A percentile compares a stretch with the other conserved stretches of the same genome.
phyloP scores from a whole-genome alignment of 1,140 invertebrate genomes.

The Melanaphis sacchari region DNA sequence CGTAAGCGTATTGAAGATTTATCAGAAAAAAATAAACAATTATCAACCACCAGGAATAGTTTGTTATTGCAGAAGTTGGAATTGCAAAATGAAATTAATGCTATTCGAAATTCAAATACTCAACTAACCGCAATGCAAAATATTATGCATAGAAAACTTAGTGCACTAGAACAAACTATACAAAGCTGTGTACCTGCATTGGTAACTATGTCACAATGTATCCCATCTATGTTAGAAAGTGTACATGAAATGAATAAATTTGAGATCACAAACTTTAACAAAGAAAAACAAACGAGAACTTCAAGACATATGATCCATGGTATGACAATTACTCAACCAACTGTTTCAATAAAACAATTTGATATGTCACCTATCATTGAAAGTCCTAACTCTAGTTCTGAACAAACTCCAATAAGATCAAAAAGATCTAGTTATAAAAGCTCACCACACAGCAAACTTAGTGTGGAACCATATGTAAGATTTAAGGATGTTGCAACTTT shows the following conservation, averaged over 20 bases:
- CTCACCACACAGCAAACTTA: slow-evolving; percentile 22
- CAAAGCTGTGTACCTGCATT: slow-evolving; percentile 26
- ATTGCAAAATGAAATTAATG: not conserved
- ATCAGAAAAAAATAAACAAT: slow-evolving; percentile 19
- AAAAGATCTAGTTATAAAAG: slow-evolving; percentile 14
- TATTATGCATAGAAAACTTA: not conserved
- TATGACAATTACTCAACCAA: not conserved
- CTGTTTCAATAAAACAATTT: not conserved
- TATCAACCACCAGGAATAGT: slow-evolving; percentile 19
- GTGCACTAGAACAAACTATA: slow-evolving; percentile 4
- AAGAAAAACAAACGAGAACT: slow-evolving; percentile 1
- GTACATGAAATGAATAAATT: slow-evolving; percentile 11
- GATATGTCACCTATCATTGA: slow-evolving; percentile 42
- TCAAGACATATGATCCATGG: slow-evolving; percentile 21
- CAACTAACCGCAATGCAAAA: not conserved
- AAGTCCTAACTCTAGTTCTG: not conserved
- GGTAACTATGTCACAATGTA: slow-evolving; percentile 24
- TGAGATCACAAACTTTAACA: not conserved
- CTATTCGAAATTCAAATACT: slow-evolving; percentile 26
- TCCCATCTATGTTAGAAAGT: slow-evolving; percentile 17
- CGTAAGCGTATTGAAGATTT: not conserved
- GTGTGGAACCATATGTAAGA: slow-evolving; percentile 30
- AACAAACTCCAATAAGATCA: not conserved
- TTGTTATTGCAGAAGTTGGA: slow-evolving; percentile 9
- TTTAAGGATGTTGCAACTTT: slow-evolving; percentile 36